phyloP scores from a whole-genome alignment of 2,888 invertebrate species.

The Sminthurinus aureus region DNA sequence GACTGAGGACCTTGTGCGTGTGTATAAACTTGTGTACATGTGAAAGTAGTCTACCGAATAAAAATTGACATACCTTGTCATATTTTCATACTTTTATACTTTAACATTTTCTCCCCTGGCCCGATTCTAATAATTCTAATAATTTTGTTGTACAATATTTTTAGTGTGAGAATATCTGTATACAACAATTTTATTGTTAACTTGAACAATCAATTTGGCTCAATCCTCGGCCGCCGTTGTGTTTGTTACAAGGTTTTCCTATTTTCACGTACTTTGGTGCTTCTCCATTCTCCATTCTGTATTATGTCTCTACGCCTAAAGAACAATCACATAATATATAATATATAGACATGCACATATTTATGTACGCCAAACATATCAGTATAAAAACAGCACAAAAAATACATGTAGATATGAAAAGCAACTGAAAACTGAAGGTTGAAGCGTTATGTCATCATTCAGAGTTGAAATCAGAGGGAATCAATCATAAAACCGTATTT shows the following conservation, averaged over 20 bases:
- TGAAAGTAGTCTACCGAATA: background rate
- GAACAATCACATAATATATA: too few species aligned
- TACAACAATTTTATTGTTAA: conserved; percentile 4
- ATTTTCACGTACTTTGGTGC: too few species aligned
- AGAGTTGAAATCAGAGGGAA: background rate
- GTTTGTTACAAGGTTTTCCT: too few species aligned
- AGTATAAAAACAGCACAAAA: background rate
- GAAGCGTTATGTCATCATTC: conserved; percentile 8
- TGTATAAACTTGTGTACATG: background rate
- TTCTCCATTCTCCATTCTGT: too few species aligned
- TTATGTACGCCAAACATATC: too few species aligned
- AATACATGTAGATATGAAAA: too few species aligned
- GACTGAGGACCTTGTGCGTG: background rate
- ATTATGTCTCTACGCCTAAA: too few species aligned
- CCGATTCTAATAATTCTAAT: background rate
- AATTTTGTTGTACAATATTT: conserved; percentile 3
- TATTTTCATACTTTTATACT: background rate
- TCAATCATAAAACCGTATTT: conserved; percentile 3
- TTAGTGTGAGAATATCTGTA: background rate
- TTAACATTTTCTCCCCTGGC: background rate
- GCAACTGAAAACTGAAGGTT: background rate
- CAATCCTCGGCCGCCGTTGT: too few species aligned
- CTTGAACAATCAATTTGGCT: conserved; percentile 1
- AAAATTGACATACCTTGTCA: background rate
- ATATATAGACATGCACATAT: too few species aligned